phyloP scores from a whole-genome alignment of 2,113 vertebrate species.

The Trinectes maculatus region DNA sequence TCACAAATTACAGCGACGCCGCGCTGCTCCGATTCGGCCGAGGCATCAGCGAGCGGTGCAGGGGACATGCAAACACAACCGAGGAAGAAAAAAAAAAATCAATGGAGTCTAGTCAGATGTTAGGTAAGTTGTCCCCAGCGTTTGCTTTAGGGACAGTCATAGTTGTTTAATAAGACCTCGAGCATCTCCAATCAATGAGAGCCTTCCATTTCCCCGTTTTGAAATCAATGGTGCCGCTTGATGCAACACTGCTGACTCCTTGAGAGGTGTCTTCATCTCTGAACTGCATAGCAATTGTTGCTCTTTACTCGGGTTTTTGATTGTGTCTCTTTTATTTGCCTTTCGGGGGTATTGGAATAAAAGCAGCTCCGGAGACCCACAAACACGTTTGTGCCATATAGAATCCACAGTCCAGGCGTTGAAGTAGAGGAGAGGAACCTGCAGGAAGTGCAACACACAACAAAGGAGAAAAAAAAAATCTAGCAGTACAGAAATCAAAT shows the following conservation, averaged over 20 bases:
- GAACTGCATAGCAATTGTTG: conserved; percentile 23
- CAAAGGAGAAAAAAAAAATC: background rate
- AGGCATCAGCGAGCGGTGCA: conserved; percentile 34
- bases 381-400: background rate
- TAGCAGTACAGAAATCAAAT: background rate
- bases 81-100: conserved; percentile 65
- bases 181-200: conserved; percentile 80
- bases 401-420: background rate
- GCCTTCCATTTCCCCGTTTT: conserved; percentile 69
- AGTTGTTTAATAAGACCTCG: conserved; percentile 83
- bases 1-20: conserved; percentile 74
- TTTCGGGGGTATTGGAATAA: background rate
- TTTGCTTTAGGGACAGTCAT: conserved; percentile 76
- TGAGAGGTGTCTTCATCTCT: conserved; percentile 59
- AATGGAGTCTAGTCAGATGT: conserved; percentile 79
- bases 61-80: conserved; percentile 75
- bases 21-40: conserved; percentile 35
- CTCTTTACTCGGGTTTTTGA: conserved; percentile 37
- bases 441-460: background rate
- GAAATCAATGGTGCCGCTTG: conserved; percentile 78
- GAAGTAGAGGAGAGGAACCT: background rate
- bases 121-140: conserved; percentile 73
- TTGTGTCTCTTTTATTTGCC: background rate
- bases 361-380: background rate
- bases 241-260: conserved; percentile 69